Conservation (phyloP, 2,888 invertebrate genomes). For the Xestobium rufovillosum region DNA sequence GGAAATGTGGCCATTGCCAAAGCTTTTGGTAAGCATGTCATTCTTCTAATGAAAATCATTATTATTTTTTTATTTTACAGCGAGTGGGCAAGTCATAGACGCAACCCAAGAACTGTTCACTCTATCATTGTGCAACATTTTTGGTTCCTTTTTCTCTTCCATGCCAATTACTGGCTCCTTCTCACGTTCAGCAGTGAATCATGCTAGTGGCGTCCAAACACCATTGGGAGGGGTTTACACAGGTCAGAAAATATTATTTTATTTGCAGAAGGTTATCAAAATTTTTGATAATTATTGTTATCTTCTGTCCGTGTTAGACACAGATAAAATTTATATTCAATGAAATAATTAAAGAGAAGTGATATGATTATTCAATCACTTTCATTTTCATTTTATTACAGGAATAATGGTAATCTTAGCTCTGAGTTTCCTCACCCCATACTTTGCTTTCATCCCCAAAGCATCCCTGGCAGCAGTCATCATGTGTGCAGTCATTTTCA, state of each 20-base stretch:
- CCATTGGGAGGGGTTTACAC: constrained; percentile 82
- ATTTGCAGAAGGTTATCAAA: too few species aligned
- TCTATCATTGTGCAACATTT: constrained; percentile 73
- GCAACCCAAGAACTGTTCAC: constrained; percentile 88
- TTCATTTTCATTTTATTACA: too few species aligned
- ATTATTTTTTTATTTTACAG: constrained; percentile 40
- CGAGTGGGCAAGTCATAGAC: constrained; percentile 71
- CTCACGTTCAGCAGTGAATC: constrained; percentile 86
- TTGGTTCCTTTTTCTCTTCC: constrained; percentile 81
- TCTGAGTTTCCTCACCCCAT: constrained; percentile 78
- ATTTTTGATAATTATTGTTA: too few species aligned
- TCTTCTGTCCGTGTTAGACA: too few species aligned
- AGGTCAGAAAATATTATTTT: constrained; percentile 3
- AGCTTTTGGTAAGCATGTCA: constrained; percentile 64
- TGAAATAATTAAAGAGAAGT: too few species aligned
- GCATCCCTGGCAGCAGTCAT: constrained; percentile 87
- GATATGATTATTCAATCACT: too few species aligned
- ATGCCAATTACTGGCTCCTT: constrained; percentile 90
- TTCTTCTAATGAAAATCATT: constrained; percentile 5
- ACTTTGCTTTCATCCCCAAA: constrained; percentile 84
- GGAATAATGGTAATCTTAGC: constrained; percentile 72
- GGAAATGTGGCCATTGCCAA: constrained; percentile 95
- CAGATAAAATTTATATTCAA: too few species aligned
- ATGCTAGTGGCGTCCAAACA: constrained; percentile 88
- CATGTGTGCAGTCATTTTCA: constrained; percentile 92